phyloP scores from a whole-genome alignment of 2,888 invertebrate genomes.

The Cryptocephalus moraei region DNA sequence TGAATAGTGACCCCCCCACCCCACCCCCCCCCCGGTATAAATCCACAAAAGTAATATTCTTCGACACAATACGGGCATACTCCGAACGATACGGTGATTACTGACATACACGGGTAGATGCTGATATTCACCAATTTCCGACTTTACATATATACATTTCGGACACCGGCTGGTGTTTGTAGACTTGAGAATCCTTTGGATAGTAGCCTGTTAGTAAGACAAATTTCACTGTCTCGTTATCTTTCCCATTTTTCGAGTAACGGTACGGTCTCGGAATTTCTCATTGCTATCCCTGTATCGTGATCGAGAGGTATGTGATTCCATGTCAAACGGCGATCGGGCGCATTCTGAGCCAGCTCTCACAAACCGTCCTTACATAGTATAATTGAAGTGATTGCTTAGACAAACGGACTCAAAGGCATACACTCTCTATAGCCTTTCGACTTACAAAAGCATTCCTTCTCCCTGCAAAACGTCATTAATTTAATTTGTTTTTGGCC shows the following conservation, averaged over 20 bases:
- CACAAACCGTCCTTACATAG: slow-evolving; percentile 2
- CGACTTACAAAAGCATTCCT: slow-evolving; percentile 35
- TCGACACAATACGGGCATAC: too few species aligned
- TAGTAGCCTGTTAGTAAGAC: too few species aligned
- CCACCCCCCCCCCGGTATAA: too few species aligned
- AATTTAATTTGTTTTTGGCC: slow-evolving; percentile 31
- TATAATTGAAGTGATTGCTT: slow-evolving; percentile 37
- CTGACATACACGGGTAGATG: too few species aligned
- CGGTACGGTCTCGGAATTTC: slow-evolving; percentile 2
- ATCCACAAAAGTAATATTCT: too few species aligned
- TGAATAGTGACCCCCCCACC: too few species aligned
- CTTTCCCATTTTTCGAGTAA: slow-evolving; percentile 2
- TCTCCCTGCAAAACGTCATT: slow-evolving; percentile 35
- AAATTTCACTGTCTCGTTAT: neutral
- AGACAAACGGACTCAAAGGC: slow-evolving; percentile 35
- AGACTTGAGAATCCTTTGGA: too few species aligned
- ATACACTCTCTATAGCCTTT: slow-evolving; percentile 14
- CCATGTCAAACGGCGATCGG: neutral
- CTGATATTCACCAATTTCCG: too few species aligned
- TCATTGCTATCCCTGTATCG: slow-evolving; percentile 1
- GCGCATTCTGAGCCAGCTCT: neutral
- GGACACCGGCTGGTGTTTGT: too few species aligned
- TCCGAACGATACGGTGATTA: too few species aligned
- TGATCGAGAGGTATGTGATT: neutral
- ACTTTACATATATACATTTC: too few species aligned